phyloP scores from a whole-genome alignment of 1,140 invertebrate species.

The Drosophila bifasciata region DNA sequence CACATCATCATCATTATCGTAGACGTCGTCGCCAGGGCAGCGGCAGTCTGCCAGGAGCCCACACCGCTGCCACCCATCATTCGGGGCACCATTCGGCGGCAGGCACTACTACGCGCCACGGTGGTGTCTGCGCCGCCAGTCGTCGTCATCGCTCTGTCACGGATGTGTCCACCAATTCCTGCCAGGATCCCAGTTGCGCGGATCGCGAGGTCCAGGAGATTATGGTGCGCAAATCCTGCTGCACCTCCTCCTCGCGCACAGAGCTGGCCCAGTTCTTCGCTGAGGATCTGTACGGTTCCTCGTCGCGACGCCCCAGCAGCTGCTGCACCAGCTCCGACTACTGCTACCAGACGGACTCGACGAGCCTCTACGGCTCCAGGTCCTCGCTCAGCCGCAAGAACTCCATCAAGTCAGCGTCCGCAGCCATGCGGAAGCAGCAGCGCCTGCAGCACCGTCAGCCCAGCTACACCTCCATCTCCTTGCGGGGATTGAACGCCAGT shows the following conservation, averaged over 20 bases:
- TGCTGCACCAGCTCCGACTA: conserved; percentile 83
- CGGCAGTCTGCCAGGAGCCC: conserved; percentile 65
- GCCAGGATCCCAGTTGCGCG: conserved; percentile 69
- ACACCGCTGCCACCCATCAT: conserved; percentile 39
- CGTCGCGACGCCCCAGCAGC: conserved; percentile 69
- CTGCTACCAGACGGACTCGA: conserved; percentile 82
- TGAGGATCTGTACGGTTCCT: conserved; percentile 77
- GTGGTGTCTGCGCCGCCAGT: conserved; percentile 44
- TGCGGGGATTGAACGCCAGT: conserved; percentile 72
- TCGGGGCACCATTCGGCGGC: conserved; percentile 17
- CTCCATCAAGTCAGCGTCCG: conserved; percentile 80
- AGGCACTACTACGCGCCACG: conserved; percentile 22
- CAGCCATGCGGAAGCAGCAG: conserved; percentile 66
- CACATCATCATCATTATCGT: conserved; percentile 63
- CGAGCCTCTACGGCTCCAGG: conserved; percentile 77
- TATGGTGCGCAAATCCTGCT: conserved; percentile 65
- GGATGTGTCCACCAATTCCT: conserved; percentile 71
- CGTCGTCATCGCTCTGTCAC: conserved; percentile 78
- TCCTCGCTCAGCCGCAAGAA: conserved; percentile 80
- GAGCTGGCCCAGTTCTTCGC: conserved; percentile 79
- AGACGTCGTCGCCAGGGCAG: conserved; percentile 66
- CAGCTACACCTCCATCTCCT: conserved; percentile 77
- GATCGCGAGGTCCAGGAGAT: conserved; percentile 79
- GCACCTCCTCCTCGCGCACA: conserved; percentile 66
- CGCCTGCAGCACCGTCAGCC: conserved; percentile 73